Percentiles rank a stretch among this genome's conserved stretches.
Evolutionary conservation across 37 sponge, comb jelly and placozoan genomes (phyloP).

Genomic region (Haliclona indistincta): DNA sequence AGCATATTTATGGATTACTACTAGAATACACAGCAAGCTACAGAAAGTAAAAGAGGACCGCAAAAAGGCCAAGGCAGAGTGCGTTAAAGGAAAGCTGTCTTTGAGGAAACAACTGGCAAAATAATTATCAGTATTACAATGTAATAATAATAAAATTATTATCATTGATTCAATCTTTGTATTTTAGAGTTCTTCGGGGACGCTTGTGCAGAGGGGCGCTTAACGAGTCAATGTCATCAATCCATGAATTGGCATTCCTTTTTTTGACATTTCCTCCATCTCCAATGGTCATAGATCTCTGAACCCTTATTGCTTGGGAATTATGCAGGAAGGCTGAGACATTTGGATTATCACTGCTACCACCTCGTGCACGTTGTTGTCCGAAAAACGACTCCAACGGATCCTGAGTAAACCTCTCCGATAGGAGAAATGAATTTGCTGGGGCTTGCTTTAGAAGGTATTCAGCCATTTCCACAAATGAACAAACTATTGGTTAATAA

Average conservation of each 20-base stretch:
- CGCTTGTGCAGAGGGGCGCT: background rate
- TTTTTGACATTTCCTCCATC: slow-evolving; percentile 8
- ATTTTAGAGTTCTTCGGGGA: too few relatives aligned
- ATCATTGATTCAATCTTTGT: too few relatives aligned
- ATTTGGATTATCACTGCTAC: slow-evolving; percentile 33
- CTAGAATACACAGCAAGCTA: background rate
- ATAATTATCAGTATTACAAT: too few relatives aligned
- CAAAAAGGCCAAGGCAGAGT: background rate
- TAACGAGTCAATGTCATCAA: background rate
- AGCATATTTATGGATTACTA: slow-evolving; percentile 1
- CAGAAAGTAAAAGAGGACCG: background rate
- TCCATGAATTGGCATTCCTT: background rate
- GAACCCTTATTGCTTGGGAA: slow-evolving; percentile 5
- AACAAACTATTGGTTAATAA: background rate
- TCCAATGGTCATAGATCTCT: background rate
- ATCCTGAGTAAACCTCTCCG: slow-evolving; percentile 14
- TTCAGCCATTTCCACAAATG: slow-evolving; percentile 19
- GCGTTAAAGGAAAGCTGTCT: background rate
- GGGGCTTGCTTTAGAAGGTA: background rate
- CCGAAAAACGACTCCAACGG: slow-evolving; percentile 25
- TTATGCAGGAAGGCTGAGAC: slow-evolving; percentile 2
- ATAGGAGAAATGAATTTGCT: background rate
- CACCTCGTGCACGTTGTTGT: slow-evolving; percentile 24
- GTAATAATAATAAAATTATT: too few relatives aligned
- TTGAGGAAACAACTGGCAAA: background rate